Evolutionary conservation across 1,140 invertebrate species (phyloP), one percentile per base, ranked within the genome.

Genomic region (Papilio aristodemus): DNA sequence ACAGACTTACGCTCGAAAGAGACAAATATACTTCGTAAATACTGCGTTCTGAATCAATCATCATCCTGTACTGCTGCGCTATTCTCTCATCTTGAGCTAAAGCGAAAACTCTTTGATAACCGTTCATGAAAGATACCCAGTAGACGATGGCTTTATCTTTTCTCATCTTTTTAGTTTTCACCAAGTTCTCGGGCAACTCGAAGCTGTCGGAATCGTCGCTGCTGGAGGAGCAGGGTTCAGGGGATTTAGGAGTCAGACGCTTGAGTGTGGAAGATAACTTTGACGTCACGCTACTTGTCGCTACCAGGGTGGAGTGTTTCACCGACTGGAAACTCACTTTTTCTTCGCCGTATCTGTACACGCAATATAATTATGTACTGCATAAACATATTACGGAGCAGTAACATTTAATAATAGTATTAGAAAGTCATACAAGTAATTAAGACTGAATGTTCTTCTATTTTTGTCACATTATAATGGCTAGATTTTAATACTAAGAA

Each of bases 61-160:
- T 93, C 86, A 94, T 93, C 80, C 94, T 92, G 10, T 95, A 94
- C 73, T 94, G 93, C 41, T 94, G 92, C 2, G 95, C 96, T 9
- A 97, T 92, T 75, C 94, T 92, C 79, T 96, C 94, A 77, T 97
- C 95, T 87, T 96, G 95, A 0, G 96, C 96, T 75, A 97, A 94
- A n/a, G 96, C 92, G 25, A 97, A 90, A 0, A 96, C 95, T 79
- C 96, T 90, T 87, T 97, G 96, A 36, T 93, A 92, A 0, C 93
- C 94, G 71, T 97, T 95, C 76, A 96, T 92, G 71, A 95, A 97
- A 63, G 95, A 96, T 37, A 96, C 94, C 96, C 96, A 97, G 77
- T 96, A 96, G n/a, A 97, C 94, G 1, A 94, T 91, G 8, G 96
- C 87, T 84, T 93, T 93, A 70, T 93, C 93, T 82, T 91, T 92